A percentile compares a stretch with the other conserved stretches of the same genome.
Conservation (phyloP, 2,888 invertebrate genomes). For the Hemistola chrysoprasaria region DNA sequence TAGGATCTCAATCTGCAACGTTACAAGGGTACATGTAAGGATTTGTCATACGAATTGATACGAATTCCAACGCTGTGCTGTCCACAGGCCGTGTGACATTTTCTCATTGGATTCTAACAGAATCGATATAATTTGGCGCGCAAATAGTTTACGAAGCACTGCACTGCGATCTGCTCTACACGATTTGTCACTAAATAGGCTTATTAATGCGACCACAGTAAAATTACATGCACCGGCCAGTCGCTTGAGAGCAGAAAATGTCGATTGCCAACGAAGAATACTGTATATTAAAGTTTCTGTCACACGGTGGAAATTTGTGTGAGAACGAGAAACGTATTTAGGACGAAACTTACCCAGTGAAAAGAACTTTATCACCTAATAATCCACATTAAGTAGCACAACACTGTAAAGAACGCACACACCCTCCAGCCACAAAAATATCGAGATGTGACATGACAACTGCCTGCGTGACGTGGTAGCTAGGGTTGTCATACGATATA, state of each 20-base stretch:
- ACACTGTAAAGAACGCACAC: slow-evolving; percentile 81
- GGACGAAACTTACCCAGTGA: slow-evolving; percentile 61
- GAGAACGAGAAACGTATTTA: background rate
- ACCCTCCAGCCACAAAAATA: slow-evolving; percentile 82
- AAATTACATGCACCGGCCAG: slow-evolving; percentile 67
- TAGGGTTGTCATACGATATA: slow-evolving; percentile 50
- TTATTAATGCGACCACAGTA: slow-evolving; percentile 48
- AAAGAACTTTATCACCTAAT: slow-evolving; percentile 79
- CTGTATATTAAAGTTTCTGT: slow-evolving; percentile 3
- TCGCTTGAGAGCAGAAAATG: slow-evolving; percentile 46
- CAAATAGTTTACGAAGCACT: slow-evolving; percentile 28
- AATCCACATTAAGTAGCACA: slow-evolving; percentile 82
- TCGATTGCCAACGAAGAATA: slow-evolving; percentile 35
- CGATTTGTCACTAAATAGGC: slow-evolving; percentile 51
- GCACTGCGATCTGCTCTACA: slow-evolving; percentile 32
- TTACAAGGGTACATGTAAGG: slow-evolving; percentile 48
- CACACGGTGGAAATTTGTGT: background rate
- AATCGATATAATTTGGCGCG: slow-evolving; percentile 31
- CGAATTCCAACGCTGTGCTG: slow-evolving; percentile 45
- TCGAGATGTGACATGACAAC: slow-evolving; percentile 81
- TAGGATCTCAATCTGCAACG: slow-evolving; percentile 76
- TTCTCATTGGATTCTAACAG: slow-evolving; percentile 43
- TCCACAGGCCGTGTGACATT: slow-evolving; percentile 53
- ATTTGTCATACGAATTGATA: slow-evolving; percentile 45
- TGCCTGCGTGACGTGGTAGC: slow-evolving; percentile 80